Base-by-base conservation (phyloP, 1,140 invertebrate genomes). In the Orchesella cincta region DNA sequence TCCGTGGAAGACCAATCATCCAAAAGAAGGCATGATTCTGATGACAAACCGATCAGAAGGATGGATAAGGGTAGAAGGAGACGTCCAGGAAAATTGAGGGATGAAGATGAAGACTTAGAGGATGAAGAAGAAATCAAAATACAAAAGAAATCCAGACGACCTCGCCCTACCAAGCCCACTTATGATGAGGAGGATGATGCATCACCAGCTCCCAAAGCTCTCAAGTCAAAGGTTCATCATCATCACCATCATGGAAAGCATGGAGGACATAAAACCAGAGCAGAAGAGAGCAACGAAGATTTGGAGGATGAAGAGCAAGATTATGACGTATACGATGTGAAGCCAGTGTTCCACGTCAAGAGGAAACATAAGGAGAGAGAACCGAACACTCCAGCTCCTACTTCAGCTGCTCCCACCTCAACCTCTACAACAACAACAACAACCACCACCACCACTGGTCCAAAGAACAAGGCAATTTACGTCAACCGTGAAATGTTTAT, bases 401-500 rank as follows among this genome's bases (percentile, higher is more conserved):
- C 62, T 2, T 18, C 62, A 31, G 3, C 62, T 26, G 5, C 52
- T 73, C 73, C 75, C 20, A 34, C 78, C n/a, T 46, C 73, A n/a
- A 76, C 64, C 18, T n/a, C n/a, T n/a, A 67, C 76, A 26, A 74
- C 75, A 14, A 72, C 75, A 23, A 75, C 79, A 1, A 74, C 73
- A 3, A 33, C 57, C 26, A 8, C 75, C 20, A 76, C 71, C 72
- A 57, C 74, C 1, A n/a, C 5, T 3, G 5, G 5, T 29, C 54
- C 51, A 5, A 52, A 57, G 14, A 54, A 57, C n/a, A 51, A 52
- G 23, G 67, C 76, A 31, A 62, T 34, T 33, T 76, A 78, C 52
- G 77, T 81, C 0, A 79, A 78, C 51, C 23, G 36, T 28, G 76
- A 80, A 28, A 81, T 79, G 51, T 78, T 79, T 52, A 64, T 81